Evolutionary conservation across 2,797 vertebrate genomes (phyloP).

Genomic region (Diceros bicornis): DNA sequence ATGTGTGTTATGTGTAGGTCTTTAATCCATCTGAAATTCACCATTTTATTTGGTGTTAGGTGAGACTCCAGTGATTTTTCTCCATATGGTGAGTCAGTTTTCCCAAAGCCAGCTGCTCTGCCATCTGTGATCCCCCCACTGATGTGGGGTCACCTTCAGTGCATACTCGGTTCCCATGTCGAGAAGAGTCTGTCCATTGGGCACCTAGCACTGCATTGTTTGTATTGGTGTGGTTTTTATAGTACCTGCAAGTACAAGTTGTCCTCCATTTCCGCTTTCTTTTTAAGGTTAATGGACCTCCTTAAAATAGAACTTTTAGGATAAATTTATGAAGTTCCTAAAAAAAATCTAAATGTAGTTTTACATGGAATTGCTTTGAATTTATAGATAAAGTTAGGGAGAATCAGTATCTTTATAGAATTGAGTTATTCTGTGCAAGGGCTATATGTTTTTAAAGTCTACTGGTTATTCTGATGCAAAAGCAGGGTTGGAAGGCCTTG

Average conservation of each 20-base stretch:
- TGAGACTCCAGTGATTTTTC: background rate
- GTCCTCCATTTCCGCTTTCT: background rate
- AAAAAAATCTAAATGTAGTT: background rate
- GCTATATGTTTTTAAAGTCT: background rate
- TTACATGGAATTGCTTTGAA: constrained; percentile 11
- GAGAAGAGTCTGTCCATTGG: background rate
- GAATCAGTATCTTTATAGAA: constrained; percentile 19
- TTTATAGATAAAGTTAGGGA: background rate
- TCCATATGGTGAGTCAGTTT: background rate
- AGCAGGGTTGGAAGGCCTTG: background rate
- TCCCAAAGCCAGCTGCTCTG: background rate
- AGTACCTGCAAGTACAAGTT: background rate
- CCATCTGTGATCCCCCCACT: no score
- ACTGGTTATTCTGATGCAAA: constrained; percentile 15
- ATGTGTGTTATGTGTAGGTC: background rate
- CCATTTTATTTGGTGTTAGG: background rate
- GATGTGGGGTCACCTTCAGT: no score
- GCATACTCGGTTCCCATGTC: background rate
- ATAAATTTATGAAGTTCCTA: background rate
- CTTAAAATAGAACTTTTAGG: constrained; percentile 56
- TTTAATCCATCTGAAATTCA: background rate
- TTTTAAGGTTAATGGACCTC: constrained; percentile 28
- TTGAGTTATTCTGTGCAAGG: background rate
- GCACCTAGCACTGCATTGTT: background rate
- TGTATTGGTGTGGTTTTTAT: background rate